Base-by-base conservation (phyloP, 2,888 invertebrate genomes). In the Cerceris ruficornis region DNA sequence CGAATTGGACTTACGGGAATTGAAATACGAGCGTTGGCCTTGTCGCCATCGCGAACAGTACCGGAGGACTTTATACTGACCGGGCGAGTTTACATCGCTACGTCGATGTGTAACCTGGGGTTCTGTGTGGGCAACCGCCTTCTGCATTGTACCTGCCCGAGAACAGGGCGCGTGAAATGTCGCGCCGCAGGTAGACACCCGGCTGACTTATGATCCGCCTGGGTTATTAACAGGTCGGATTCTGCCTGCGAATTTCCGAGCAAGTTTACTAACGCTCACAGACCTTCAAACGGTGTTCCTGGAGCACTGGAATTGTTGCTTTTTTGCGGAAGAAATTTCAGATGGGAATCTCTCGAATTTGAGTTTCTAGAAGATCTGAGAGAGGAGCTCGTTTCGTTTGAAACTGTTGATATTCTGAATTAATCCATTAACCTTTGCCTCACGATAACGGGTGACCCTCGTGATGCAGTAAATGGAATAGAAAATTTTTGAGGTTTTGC, bases 1-100 rank as follows among this genome's bases (percentile, higher is more conserved):
- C 86, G 88, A 89, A 88, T 89, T 88, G 85, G 88, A 87, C 84
- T 83, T 87, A 78, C 74, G 82, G 67, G 87, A 86, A 86, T 88
- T 86, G 89, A 89, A 89, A 88, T 88, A 84, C 85, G 87, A 88
- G 85, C 81, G 73, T 43, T 75, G 81, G 76, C 76, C 77, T 85
- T 84, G 81, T 81, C 81, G 81, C 77, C 72, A 66, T 80, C 72
- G 79, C 69, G 73, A 73, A 73, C 73, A 71, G 60, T 67, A 67
- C 70, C 68, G 62, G 72, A 58, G 71, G 80, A 83, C 75, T 83
- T 77, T 76, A 66, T 80, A 71, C 75, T 61, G 77, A 70, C 77
- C 81, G 75, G 67, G 65, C 69, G 76, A 57, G 65, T 79, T 75
- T 73, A 69, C 81, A 71, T 82, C 75, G 82, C 74, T 73, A 50